A percentile compares a stretch with the other conserved stretches of the same genome.
phyloP scores from a whole-genome alignment of 2,888 invertebrate species.

The Lissonota sp. region DNA sequence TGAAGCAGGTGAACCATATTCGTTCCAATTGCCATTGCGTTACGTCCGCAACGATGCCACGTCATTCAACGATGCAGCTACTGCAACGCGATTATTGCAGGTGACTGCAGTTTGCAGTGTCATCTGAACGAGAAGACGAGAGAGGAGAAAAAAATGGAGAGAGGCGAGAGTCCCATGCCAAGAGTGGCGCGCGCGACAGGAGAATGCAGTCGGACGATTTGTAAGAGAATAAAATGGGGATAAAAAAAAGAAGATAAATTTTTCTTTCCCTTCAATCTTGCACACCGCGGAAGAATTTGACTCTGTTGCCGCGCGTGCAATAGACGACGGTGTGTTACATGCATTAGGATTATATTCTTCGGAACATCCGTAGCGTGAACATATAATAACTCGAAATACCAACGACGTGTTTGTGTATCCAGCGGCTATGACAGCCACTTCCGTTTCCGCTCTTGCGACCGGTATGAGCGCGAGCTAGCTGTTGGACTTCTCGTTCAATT shows the following conservation, averaged over 20 bases:
- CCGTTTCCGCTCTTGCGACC: conserved; percentile 81
- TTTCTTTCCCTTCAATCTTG: conserved; percentile 35
- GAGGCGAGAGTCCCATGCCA: not conserved
- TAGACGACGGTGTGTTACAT: conserved; percentile 30
- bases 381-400: conserved; percentile 75
- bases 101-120: conserved; percentile 48
- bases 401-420: conserved; percentile 79
- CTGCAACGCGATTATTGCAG: conserved; percentile 47
- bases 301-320: conserved; percentile 26
- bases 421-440: conserved; percentile 82
- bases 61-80: conserved; percentile 57
- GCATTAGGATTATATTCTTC: conserved; percentile 70
- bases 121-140: conserved; percentile 26
- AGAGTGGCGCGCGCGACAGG: conserved; percentile 31
- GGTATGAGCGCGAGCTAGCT: conserved; percentile 69
- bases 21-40: conserved; percentile 51
- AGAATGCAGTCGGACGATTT: conserved; percentile 23
- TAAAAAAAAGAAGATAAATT: too few relatives aligned
- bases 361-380: conserved; percentile 80
- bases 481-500: conserved; percentile 48
- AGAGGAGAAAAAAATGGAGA: conserved; percentile 2
- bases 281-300: conserved; percentile 49
- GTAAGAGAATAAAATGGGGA: too few relatives aligned
- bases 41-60: conserved; percentile 53
- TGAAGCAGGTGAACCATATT: conserved; percentile 37